phyloP scores from a whole-genome alignment of 2,113 vertebrate genomes.

The Erinaceus europaeus region DNA sequence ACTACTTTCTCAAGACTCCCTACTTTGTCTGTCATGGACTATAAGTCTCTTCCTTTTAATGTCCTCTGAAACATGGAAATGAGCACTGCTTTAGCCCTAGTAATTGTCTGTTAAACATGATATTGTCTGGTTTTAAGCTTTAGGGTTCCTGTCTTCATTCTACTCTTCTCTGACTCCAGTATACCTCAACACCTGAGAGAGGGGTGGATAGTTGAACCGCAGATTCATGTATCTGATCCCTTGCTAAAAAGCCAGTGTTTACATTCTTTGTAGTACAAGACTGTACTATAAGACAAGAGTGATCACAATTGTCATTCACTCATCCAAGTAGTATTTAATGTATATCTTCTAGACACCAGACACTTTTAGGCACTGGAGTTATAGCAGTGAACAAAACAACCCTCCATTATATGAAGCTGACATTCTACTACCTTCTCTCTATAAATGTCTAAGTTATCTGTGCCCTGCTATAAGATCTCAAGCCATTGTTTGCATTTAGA shows the following conservation, averaged over 20 bases:
- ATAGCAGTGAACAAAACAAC: background rate
- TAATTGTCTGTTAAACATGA: background rate
- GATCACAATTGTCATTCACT: background rate
- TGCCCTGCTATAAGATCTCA: background rate
- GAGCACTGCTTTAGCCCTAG: background rate
- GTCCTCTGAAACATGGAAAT: background rate
- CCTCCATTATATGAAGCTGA: background rate
- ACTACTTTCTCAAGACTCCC: background rate
- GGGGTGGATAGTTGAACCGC: background rate
- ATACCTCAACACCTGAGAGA: background rate
- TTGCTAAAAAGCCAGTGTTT: background rate
- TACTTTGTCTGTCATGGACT: constrained; percentile 11
- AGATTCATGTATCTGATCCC: background rate
- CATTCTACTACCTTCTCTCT: background rate
- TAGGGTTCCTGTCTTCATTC: constrained; percentile 13
- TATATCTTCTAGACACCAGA: background rate
- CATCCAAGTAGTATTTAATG: background rate
- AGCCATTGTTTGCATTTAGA: background rate
- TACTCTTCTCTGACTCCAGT: background rate
- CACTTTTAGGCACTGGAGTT: background rate
- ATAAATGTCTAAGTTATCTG: background rate
- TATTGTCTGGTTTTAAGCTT: background rate
- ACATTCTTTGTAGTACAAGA: background rate
- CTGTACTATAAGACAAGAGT: background rate
- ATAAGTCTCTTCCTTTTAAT: constrained; percentile 27